These are phyloP conservation scores for Lepidocolaptes lacrymiger DNA, from an alignment of 2,797 vertebrate genomes.

Conservation along the genomic window DNA sequence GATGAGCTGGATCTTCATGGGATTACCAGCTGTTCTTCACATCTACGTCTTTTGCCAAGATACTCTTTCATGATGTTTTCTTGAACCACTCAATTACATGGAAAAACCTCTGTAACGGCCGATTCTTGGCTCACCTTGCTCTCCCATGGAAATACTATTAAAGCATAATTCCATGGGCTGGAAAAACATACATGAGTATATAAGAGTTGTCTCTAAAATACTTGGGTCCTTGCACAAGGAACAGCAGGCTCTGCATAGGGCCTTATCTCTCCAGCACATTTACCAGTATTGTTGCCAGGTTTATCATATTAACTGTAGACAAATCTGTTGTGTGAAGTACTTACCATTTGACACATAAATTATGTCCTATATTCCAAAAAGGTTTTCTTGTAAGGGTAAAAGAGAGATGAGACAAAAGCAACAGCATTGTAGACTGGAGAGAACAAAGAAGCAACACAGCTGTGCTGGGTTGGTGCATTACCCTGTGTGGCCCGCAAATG, in stretches of 20 bases:
- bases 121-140: constrained; percentile 12
- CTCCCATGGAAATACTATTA: constrained; percentile 41
- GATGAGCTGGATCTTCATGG: constrained; percentile 6
- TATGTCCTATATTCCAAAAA: not conserved
- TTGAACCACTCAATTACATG: constrained; percentile 30
- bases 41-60: constrained; percentile 50
- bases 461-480: not conserved
- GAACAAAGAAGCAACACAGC: not conserved
- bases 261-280: not conserved
- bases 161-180: not conserved
- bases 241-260: not conserved
- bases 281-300: not conserved
- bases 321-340: not conserved
- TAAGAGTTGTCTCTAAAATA: not conserved
- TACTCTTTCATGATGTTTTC: not conserved
- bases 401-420: not conserved
- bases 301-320: not conserved
- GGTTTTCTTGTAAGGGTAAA: not conserved
- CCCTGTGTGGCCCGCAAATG: fast-evolving
- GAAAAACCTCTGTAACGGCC: constrained; percentile 13
- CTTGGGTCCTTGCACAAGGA: not conserved
- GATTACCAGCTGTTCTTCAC: constrained; percentile 61
- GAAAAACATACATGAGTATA: not conserved
- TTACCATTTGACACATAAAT: not conserved
- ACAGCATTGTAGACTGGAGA: not conserved